A percentile compares a stretch with the other conserved stretches of the same genome.
Evolutionary conservation across 2,797 vertebrate genomes (phyloP).

Genomic region (Acanthopagrus latus): DNA sequence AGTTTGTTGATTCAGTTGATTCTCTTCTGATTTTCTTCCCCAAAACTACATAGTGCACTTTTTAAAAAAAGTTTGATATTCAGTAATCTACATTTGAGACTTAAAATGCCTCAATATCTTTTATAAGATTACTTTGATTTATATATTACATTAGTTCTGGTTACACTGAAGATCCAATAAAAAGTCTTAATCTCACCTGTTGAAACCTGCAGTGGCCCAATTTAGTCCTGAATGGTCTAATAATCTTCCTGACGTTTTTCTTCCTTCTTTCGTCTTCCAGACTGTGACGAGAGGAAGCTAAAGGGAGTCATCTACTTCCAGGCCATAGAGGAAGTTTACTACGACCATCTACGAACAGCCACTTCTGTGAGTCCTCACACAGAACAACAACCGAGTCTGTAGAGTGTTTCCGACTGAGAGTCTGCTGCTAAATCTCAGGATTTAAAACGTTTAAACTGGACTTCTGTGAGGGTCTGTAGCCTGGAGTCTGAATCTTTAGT

Average conservation of each 20-base stretch:
- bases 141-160: too few species aligned
- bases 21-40: too few species aligned
- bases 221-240: too few species aligned
- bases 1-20: too few species aligned
- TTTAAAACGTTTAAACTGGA: not conserved
- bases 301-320: conserved; percentile 96
- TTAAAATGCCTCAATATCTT: too few species aligned
- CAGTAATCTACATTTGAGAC: too few species aligned
- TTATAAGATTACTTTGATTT: too few species aligned
- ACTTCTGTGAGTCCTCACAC: conserved; percentile 82
- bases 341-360: conserved; percentile 90
- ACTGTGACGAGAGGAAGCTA: conserved; percentile 91
- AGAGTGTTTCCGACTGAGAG: not conserved
- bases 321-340: conserved; percentile 93
- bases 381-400: not conserved
- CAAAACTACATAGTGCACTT: too few species aligned
- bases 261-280: conserved; percentile 71
- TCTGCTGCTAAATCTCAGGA: not conserved
- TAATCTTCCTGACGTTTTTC: not conserved
- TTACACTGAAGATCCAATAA: too few species aligned
- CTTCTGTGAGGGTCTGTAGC: not conserved
- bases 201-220: too few species aligned
- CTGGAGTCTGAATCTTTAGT: not conserved
- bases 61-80: too few species aligned
- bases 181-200: too few species aligned